Evolutionary conservation across 2,113 vertebrate genomes (phyloP).

Genomic region (Ovis aries): DNA sequence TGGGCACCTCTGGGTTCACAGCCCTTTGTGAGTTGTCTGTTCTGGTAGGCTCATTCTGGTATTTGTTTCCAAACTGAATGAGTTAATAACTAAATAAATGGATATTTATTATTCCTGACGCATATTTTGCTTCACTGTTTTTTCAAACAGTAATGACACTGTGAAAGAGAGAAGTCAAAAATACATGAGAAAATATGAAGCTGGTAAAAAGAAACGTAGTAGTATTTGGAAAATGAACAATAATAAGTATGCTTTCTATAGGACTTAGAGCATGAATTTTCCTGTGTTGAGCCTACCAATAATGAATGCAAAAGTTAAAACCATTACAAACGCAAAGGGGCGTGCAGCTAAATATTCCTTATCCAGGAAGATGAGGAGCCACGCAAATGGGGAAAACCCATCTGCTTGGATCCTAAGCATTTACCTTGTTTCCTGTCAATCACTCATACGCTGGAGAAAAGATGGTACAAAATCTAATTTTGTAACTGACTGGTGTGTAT

Average conservation of each 20-base stretch:
- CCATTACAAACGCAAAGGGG: neutral
- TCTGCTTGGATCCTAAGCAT: neutral
- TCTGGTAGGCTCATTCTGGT: too few relatives aligned
- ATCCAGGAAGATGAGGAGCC: neutral
- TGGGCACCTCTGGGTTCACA: neutral
- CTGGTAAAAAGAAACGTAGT: neutral
- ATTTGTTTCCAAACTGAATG: neutral
- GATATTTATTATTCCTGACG: neutral
- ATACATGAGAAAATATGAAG: neutral
- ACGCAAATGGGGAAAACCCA: neutral
- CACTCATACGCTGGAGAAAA: neutral
- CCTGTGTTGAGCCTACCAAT: neutral
- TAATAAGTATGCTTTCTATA: neutral
- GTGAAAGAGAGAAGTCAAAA: neutral
- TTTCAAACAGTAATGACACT: neutral
- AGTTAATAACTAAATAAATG: neutral
- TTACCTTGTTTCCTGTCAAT: neutral
- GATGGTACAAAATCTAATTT: neutral
- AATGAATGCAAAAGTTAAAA: neutral
- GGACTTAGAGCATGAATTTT: neutral
- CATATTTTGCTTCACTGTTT: neutral
- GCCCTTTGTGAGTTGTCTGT: fast-evolving
- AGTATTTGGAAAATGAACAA: neutral
- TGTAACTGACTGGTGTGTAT: neutral
- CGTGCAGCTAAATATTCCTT: neutral